These are phyloP conservation scores for Enteromius paludinosus DNA, from an alignment of 2,797 vertebrate genomes.

Conservation along the genomic window DNA sequence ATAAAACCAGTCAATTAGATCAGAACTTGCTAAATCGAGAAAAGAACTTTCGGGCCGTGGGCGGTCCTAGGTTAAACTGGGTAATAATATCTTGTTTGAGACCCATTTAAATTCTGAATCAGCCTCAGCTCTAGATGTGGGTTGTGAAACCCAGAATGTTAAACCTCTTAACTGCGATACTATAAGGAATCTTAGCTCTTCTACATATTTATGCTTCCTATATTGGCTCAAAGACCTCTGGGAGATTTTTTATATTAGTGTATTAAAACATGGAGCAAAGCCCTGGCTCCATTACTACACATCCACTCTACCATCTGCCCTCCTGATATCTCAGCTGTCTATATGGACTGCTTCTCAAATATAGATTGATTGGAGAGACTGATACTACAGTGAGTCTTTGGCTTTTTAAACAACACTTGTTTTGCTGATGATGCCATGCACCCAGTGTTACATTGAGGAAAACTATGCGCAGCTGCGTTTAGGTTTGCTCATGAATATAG, in stretches of 20 bases:
- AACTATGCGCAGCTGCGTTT: not conserved
- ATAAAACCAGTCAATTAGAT: not conserved
- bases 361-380: conserved; percentile 21
- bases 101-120: conserved; percentile 29
- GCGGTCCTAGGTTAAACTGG: not conserved
- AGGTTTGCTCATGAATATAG: conserved; percentile 16
- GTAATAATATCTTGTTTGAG: conserved; percentile 26
- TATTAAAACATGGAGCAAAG: conserved; percentile 37
- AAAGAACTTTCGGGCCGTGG: conserved; percentile 4
- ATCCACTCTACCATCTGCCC: conserved; percentile 38
- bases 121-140: not conserved
- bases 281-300: conserved; percentile 28
- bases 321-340: conserved; percentile 33
- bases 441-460: not conserved
- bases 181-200: conserved; percentile 23
- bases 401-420: conserved; percentile 25
- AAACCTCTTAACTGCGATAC: conserved; percentile 18
- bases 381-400: conserved; percentile 20
- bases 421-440: not conserved
- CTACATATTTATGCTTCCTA: conserved; percentile 2
- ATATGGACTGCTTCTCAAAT: conserved; percentile 9
- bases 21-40: not conserved
- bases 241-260: conserved; percentile 30
- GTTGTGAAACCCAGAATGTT: conserved; percentile 31
- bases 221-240: conserved; percentile 20